Base-by-base conservation (phyloP, 37 sponge, comb jelly and placozoan genomes). In the Petrosia ficiformis region DNA sequence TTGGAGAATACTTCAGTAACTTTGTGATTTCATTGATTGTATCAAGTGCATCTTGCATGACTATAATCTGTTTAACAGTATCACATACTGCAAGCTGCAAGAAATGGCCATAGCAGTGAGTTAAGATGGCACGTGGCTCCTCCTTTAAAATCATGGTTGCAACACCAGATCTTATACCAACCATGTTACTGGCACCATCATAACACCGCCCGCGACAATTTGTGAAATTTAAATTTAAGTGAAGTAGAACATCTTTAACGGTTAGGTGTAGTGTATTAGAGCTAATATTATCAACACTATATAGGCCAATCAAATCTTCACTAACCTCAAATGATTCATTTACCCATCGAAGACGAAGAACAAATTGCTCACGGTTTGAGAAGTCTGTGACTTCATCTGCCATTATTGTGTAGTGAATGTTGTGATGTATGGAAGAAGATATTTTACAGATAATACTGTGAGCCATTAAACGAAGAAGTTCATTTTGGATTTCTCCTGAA, bases 161-260 rank as follows among this genome's bases (percentile, higher is more conserved):
- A 4, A 79, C 80, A 14, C 80, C 80, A 44, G 24, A 42, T 36
- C 64, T 72, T 21, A 25, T 25, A n/a, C 75, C 86, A 36, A 44
- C 71, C 74, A 85, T 74, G 21, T 44, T 73, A 42, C 59, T n/a
- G 16, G 87, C 87, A 28, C 87, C 77, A 36, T 86, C 81, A 75
- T 86, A 81, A 48, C 82, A 76, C 61, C 80, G 87, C 22, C 87
- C 87, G 52, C 77, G 57, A 22, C 71, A 59, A 36, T 33, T 30
- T 11, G 16, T 1, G 2, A 68, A 38, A 21, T 79, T 54, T 10
- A 83, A 43, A 31, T 42, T 42, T 16, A 81, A 58, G 31, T 64
- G 44, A 36, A 59, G 2, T 22, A 87, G 77, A 10, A 39, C 54
- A 44, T 76, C 57, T 39, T 75, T 68, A 11, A 87, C 10, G 36